Evolutionary conservation across 2,113 vertebrate genomes (phyloP).

Genomic region (Dicrurus megarhynchus): DNA sequence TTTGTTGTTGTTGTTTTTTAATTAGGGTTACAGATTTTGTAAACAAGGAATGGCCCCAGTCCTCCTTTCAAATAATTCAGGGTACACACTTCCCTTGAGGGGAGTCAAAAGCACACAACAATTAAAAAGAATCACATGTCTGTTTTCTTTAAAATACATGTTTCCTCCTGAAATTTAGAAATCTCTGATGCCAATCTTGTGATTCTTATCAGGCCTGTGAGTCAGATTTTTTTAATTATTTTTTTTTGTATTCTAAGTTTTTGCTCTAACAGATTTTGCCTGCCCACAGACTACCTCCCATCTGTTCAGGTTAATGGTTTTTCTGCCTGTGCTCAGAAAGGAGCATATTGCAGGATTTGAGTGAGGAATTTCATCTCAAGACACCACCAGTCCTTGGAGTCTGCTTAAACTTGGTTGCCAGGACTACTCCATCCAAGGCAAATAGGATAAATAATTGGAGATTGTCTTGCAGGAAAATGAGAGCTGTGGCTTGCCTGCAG

Average conservation of each 20-base stretch:
- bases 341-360: slow-evolving; percentile 17
- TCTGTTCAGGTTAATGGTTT: slow-evolving; percentile 54
- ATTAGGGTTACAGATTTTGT: neutral
- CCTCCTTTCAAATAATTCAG: neutral
- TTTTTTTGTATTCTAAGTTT: neutral
- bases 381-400: neutral
- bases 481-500: neutral
- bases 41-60: neutral
- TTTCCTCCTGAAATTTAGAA: neutral
- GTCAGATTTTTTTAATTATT: neutral
- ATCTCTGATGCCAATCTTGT: slow-evolving; percentile 2
- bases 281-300: slow-evolving; percentile 48
- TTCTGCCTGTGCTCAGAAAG: neutral
- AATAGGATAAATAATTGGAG: neutral
- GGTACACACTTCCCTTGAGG: neutral
- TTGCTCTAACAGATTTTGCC: slow-evolving; percentile 40
- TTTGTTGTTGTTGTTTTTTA: neutral
- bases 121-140: neutral
- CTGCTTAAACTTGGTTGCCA: slow-evolving; percentile 29
- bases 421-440: neutral
- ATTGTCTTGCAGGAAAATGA: neutral
- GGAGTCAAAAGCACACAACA: neutral
- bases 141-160: neutral
- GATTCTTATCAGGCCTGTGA: slow-evolving; percentile 39
- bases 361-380: neutral